These are phyloP conservation scores for Bos taurus DNA, from an alignment of 2,113 vertebrate genomes.

Conservation along the genomic window DNA sequence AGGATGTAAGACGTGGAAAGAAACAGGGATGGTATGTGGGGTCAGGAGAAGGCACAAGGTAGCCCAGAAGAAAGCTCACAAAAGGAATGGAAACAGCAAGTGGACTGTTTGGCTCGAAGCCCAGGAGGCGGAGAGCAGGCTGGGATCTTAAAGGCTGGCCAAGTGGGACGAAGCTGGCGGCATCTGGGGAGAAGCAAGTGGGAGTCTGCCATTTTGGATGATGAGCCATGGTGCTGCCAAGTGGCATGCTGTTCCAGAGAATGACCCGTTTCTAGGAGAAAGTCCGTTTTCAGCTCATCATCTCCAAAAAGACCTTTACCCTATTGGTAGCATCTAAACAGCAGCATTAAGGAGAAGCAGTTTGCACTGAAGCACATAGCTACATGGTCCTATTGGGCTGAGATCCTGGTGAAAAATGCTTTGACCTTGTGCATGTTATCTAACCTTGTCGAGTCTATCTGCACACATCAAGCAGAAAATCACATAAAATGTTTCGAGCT, in stretches of 20 bases:
- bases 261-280: background rate
- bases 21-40: background rate
- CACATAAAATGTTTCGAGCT: background rate
- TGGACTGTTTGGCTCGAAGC: background rate
- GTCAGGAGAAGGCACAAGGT: background rate
- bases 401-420: background rate
- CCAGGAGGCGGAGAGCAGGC: background rate
- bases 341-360: background rate
- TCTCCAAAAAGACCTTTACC: background rate
- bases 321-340: background rate
- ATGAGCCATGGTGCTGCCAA: too few relatives aligned
- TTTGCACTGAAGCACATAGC: background rate
- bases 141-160: background rate
- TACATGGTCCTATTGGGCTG: background rate
- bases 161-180: background rate
- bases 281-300: background rate
- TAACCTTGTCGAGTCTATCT: background rate
- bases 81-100: background rate
- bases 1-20: background rate
- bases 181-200: background rate
- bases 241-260: rapidly evolving
- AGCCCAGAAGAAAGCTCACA: background rate
- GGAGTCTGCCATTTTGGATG: background rate
- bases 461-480: background rate
- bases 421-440: background rate